Percentiles rank a stretch among this genome's conserved stretches.
These are phyloP conservation scores for Cataglyphis altisquamis DNA, from an alignment of 2,888 invertebrate genomes.

Conservation along the genomic window DNA sequence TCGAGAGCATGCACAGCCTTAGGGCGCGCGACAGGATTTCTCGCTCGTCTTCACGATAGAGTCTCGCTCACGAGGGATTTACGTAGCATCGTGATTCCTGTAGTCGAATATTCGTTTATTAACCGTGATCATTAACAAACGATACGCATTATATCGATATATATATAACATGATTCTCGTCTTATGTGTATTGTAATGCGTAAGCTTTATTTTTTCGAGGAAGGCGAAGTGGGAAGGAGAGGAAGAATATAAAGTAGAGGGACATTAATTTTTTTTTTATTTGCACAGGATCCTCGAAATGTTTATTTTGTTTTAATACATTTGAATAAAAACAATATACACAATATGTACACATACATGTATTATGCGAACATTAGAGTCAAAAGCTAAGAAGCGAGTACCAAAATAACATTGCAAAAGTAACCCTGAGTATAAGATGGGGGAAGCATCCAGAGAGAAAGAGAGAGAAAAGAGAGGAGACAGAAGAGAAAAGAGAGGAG, in stretches of 20 bases:
- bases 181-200: slow-evolving; percentile 60
- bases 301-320: background rate
- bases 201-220: slow-evolving; percentile 11
- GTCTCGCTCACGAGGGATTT: slow-evolving; percentile 32
- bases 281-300: background rate
- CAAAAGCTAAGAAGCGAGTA: background rate
- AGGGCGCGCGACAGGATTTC: slow-evolving; percentile 48
- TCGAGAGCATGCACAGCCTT: slow-evolving; percentile 34
- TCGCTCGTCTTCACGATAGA: slow-evolving; percentile 50
- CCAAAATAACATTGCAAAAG: background rate
- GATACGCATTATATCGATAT: slow-evolving; percentile 59
- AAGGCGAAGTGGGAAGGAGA: slow-evolving; percentile 41
- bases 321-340: background rate
- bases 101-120: slow-evolving; percentile 58
- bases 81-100: slow-evolving; percentile 61
- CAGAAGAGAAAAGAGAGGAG: too few species aligned
- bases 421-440: background rate
- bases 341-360: background rate
- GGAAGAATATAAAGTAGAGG: background rate
- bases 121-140: slow-evolving; percentile 66
- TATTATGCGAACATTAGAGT: background rate
- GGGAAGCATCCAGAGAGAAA: too few species aligned
- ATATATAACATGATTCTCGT: slow-evolving; percentile 64
- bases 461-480: too few species aligned
- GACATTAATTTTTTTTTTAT: background rate